phyloP scores from a whole-genome alignment of 2,113 vertebrate genomes.

The Euleptes europaea region DNA sequence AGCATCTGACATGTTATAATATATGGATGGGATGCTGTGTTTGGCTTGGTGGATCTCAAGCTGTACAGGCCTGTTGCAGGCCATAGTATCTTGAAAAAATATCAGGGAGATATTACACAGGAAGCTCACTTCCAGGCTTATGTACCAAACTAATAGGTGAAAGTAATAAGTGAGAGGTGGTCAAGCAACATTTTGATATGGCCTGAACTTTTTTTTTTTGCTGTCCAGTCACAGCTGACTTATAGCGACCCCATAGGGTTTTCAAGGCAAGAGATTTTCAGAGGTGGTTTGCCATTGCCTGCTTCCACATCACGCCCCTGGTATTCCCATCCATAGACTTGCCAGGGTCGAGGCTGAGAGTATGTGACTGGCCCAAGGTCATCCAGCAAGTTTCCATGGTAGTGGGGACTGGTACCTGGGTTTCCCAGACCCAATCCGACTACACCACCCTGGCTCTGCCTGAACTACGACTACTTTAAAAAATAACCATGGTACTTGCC shows the following conservation, averaged over 20 bases:
- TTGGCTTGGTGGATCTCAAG: background rate
- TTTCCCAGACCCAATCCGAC: too few species aligned
- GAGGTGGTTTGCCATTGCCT: too few species aligned
- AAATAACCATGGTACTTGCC: background rate
- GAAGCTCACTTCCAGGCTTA: background rate
- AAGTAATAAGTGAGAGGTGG: background rate
- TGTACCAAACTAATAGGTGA: background rate
- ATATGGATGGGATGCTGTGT: background rate
- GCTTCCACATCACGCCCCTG: too few species aligned
- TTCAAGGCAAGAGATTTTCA: too few species aligned
- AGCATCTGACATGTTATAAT: background rate
- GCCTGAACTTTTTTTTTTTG: background rate
- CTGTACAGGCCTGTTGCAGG: background rate
- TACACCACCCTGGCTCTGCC: background rate
- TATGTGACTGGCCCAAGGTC: too few species aligned
- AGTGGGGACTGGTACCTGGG: too few species aligned
- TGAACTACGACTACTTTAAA: background rate
- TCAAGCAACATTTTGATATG: background rate
- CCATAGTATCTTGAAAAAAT: background rate
- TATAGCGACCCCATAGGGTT: too few species aligned
- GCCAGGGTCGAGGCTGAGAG: too few species aligned
- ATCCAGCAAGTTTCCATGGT: too few species aligned
- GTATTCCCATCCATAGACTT: too few species aligned
- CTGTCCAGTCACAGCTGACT: too few species aligned
- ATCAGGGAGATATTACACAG: background rate